Evolutionary conservation across 2,113 vertebrate species (phyloP), one percentile per base, ranked within the genome.

Genomic region (Ophthalmolycus amberensis): DNA sequence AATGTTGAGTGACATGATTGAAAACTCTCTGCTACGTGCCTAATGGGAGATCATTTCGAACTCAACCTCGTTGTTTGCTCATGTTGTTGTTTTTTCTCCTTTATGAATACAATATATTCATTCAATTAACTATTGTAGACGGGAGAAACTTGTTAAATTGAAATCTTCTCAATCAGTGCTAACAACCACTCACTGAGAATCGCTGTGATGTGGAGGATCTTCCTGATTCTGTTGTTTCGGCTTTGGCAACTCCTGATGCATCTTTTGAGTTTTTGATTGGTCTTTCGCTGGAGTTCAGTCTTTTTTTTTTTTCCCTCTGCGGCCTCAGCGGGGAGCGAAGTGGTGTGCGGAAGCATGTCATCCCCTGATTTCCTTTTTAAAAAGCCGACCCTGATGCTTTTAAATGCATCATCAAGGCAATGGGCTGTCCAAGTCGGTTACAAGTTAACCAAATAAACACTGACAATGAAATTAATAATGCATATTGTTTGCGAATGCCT

Each of bases 401-500:
- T 93, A 94, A 95, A 95, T 93, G 94, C 93, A 92, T 94, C 94
- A 95, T 95, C 94, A 95, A 95, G 94, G 91, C 95, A 91, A 91
- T 87, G 91, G 91, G 91, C 91, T 95, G 95, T 95, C 95, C 94
- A 95, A 94, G 93, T 93, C 90, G 89, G 93, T 95, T 95, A 94
- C 87, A 92, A 95, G 92, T 94, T 95, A 94, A 95, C 93, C 90
- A 95, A 95, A 96, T 95, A 94, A 95, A 95, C 93, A 92, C 93
- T 95, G 95, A 95, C 95, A 95, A 96, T 95, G 92, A 95, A 94
- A 96, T 99, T 98, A 98, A 98, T 99, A 98, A 97, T 98, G 96
- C 95, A 98, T 97, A 97, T 98, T 97, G 96, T 97, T 97, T 97
- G 95, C 91, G 96, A 97, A 95, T 96, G 94, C 96, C 96, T 96